Conservation (phyloP, 2,113 vertebrate species). For the Castor canadensis region DNA sequence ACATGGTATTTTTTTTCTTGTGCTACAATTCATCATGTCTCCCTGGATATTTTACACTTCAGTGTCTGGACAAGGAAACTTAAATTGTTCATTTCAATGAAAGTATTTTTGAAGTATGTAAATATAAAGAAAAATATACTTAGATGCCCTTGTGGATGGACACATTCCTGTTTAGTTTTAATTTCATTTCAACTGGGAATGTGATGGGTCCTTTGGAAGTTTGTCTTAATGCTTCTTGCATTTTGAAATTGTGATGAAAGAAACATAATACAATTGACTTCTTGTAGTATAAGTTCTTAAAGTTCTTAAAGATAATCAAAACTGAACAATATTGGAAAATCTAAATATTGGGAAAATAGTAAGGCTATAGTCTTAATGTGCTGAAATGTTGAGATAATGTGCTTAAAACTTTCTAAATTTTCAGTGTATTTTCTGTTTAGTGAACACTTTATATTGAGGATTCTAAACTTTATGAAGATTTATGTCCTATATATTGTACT, state of each 20-base stretch:
- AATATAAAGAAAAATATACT: constrained; percentile 16
- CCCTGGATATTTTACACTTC: constrained; percentile 1
- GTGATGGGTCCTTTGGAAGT: neutral
- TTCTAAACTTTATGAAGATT: neutral
- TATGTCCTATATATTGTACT: neutral
- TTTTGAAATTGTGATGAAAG: neutral
- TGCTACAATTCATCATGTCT: neutral
- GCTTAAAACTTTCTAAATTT: neutral
- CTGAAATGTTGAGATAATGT: constrained; percentile 16
- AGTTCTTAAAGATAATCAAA: neutral
- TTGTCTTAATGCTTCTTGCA: neutral
- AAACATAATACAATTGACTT: constrained; percentile 8
- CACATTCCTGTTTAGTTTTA: neutral
- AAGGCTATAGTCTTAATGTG: neutral
- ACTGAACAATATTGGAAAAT: neutral
- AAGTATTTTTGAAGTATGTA: neutral
- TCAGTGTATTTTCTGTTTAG: neutral
- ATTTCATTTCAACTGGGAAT: constrained; percentile 22
- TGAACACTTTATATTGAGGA: neutral
- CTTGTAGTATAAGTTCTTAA: neutral
- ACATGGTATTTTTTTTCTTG: neutral
- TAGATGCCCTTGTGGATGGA: neutral
- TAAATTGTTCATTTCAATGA: constrained; percentile 5
- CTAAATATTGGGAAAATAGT: too few species aligned
- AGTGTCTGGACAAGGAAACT: neutral